Evolutionary conservation across 2,888 invertebrate genomes (phyloP).

Genomic region (Dorcus hopei): DNA sequence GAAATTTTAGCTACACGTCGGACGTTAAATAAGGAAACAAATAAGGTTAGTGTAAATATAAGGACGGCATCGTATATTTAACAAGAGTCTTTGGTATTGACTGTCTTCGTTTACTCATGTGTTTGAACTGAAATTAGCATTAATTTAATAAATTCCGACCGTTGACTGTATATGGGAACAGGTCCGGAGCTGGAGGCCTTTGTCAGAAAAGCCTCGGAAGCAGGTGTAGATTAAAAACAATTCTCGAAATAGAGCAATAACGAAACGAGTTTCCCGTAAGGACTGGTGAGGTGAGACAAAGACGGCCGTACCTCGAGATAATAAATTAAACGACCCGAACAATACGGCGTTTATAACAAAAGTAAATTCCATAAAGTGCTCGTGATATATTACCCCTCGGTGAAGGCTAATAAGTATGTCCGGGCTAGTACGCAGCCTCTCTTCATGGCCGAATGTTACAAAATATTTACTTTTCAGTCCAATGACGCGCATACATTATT

Average conservation of each 20-base stretch:
- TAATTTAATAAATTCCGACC: slow-evolving; percentile 15
- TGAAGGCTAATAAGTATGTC: slow-evolving; percentile 20
- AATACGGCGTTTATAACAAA: not conserved
- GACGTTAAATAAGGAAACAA: not conserved
- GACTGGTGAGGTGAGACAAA: not conserved
- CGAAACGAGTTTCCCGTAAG: not conserved
- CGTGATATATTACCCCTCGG: slow-evolving; percentile 21
- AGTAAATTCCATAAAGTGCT: not conserved
- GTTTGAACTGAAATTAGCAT: slow-evolving; percentile 13
- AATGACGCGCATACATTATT: not conserved
- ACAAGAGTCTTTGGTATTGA: slow-evolving; percentile 8
- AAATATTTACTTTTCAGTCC: not conserved
- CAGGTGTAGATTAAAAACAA: too few species aligned
- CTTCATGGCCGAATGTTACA: slow-evolving; percentile 3
- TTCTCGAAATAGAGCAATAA: not conserved
- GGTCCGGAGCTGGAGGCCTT: too few species aligned
- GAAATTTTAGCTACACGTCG: not conserved
- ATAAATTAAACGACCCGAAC: not conserved
- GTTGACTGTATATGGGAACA: not conserved
- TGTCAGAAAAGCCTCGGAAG: too few species aligned
- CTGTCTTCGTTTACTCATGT: slow-evolving; percentile 12
- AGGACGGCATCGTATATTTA: not conserved
- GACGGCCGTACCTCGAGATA: not conserved
- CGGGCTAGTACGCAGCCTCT: slow-evolving; percentile 16
- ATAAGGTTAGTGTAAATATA: not conserved